Conservation (phyloP, 1,140 invertebrate genomes). For the Aphelinus certus region DNA sequence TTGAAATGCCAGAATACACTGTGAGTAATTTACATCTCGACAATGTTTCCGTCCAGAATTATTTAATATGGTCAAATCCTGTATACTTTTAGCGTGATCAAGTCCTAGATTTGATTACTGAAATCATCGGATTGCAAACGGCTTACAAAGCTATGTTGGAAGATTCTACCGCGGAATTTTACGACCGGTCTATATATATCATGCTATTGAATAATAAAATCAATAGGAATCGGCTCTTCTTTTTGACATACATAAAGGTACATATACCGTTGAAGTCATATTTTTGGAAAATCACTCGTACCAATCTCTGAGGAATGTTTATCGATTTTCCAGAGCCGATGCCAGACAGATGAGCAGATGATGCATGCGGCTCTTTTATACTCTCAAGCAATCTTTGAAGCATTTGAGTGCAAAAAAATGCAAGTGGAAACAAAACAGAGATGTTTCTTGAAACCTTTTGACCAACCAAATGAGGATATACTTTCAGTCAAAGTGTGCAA, state of each 20-base stretch:
- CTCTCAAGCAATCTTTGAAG: conserved; percentile 3
- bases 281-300: not conserved
- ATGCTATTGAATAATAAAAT: conserved; percentile 4
- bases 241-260: conserved; percentile 13
- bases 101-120: not conserved
- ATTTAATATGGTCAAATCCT: not conserved
- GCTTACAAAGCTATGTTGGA: conserved; percentile 11
- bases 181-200: not conserved
- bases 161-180: not conserved
- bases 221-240: not conserved
- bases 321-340: not conserved
- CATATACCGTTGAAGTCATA: not conserved
- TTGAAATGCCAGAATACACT: not conserved
- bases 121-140: conserved; percentile 3
- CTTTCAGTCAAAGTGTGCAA: no score
- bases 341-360: not conserved
- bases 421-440: no score
- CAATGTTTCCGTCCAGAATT: not conserved
- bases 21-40: not conserved
- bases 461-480: no score
- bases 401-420: not conserved
- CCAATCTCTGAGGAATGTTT: not conserved
- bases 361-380: conserved; percentile 1
- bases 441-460: no score
- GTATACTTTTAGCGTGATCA: not conserved